Conservation (phyloP, 1,140 invertebrate species). For the Rhagoletis zephyria region DNA sequence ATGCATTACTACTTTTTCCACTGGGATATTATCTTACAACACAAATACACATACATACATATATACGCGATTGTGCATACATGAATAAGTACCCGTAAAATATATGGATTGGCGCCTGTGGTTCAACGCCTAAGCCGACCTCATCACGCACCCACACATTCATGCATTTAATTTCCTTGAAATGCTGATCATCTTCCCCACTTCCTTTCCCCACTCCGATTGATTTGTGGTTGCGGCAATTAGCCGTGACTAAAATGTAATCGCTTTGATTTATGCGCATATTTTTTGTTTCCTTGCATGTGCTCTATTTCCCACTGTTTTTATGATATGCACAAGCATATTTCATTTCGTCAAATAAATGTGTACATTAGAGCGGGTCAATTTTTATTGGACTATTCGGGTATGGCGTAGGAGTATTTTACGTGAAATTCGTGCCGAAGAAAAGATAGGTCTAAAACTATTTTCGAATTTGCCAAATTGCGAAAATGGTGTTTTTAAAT, state of each 20-base stretch:
- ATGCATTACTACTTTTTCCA: no score
- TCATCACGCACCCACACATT: background rate
- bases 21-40: no score
- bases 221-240: conserved; percentile 42
- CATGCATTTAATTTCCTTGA: background rate
- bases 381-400: no score
- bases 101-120: background rate
- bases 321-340: background rate
- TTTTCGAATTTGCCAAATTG: no score
- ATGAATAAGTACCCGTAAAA: no score
- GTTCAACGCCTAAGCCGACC: background rate
- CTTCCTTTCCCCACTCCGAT: conserved; percentile 22
- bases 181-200: background rate
- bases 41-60: no score
- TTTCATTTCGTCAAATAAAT: background rate
- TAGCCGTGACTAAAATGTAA: conserved; percentile 41
- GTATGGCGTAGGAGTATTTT: no score
- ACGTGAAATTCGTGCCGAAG: no score
- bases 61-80: no score
- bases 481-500: no score
- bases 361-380: no score
- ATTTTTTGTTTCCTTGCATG: background rate
- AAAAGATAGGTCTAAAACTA: no score
- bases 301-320: background rate
- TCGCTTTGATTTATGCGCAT: conserved; percentile 24